A percentile compares a stretch with the other conserved stretches of the same genome.
Evolutionary conservation across 2,113 vertebrate species (phyloP).

Genomic region (Narcine bancroftii): DNA sequence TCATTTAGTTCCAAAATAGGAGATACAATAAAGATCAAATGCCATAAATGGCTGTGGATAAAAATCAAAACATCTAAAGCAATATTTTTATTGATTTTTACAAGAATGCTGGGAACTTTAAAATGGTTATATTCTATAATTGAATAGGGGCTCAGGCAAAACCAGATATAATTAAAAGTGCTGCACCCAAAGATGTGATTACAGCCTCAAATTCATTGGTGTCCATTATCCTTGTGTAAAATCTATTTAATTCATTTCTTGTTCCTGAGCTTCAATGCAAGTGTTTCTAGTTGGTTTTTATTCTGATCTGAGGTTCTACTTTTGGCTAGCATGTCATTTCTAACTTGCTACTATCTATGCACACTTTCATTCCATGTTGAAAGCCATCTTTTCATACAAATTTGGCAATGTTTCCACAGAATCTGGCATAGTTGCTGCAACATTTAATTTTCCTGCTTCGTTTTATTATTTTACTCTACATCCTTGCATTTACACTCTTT

Average conservation of each 20-base stretch:
- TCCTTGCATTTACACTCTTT: neutral
- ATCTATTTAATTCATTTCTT: neutral
- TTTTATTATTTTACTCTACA: neutral
- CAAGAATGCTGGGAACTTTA: neutral
- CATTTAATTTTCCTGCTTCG: neutral
- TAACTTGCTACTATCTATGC: neutral
- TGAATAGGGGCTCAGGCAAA: neutral
- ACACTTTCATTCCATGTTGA: neutral
- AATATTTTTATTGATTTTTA: neutral
- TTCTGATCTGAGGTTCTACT: neutral
- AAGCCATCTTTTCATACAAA: neutral
- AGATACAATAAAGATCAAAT: neutral
- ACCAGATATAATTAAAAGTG: slow-evolving; percentile 2
- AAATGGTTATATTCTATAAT: neutral
- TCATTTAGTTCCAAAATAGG: neutral
- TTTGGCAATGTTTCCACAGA: neutral
- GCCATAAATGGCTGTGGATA: neutral
- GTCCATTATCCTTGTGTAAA: neutral
- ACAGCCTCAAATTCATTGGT: neutral
- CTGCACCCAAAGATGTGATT: neutral
- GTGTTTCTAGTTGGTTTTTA: neutral
- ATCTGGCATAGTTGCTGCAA: neutral
- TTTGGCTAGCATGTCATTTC: neutral
- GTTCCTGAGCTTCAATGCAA: neutral
- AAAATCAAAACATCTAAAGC: neutral